Conservation (phyloP, 2,888 invertebrate species). For the Ariolimax columbianus region DNA sequence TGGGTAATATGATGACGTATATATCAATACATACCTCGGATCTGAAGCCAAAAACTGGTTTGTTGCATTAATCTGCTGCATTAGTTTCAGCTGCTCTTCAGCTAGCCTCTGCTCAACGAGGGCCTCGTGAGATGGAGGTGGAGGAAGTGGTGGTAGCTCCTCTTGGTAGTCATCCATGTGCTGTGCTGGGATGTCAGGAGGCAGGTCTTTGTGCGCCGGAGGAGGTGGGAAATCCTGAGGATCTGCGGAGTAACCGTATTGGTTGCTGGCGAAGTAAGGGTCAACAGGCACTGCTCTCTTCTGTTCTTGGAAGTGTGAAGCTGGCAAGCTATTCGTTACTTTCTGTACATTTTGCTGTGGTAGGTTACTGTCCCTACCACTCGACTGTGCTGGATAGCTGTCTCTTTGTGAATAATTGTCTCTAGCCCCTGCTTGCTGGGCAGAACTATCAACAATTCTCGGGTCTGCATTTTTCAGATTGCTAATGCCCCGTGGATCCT, state of each 20-base stretch:
- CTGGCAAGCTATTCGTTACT: conserved; percentile 15
- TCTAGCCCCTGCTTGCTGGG: conserved; percentile 12
- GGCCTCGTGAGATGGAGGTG: conserved; percentile 80
- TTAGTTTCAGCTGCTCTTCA: conserved; percentile 63
- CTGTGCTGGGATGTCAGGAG: conserved; percentile 78
- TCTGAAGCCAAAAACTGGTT: conserved; percentile 46
- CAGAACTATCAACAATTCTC: conserved; percentile 24
- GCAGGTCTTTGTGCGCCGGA: conserved; percentile 79
- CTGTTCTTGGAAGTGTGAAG: conserved; percentile 42
- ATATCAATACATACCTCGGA: conserved; percentile 15
- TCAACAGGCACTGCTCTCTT: conserved; percentile 36
- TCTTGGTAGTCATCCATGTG: conserved; percentile 76
- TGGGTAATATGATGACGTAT: no score
- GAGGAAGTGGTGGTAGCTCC: conserved; percentile 71
- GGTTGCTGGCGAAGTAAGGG: neutral
- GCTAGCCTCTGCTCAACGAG: conserved; percentile 82
- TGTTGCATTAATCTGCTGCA: conserved; percentile 58
- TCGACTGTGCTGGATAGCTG: conserved; percentile 18
- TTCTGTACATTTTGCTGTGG: conserved; percentile 15
- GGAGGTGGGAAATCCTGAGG: conserved; percentile 56
- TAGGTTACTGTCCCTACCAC: neutral
- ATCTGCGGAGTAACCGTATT: neutral
- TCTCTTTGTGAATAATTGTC: conserved; percentile 16
- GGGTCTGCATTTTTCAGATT: conserved; percentile 42
- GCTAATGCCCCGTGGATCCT: conserved; percentile 26